Percentiles rank a stretch among this genome's conserved stretches.
These are phyloP conservation scores for Epinotia bilunana DNA, from an alignment of 2,888 invertebrate species.

Conservation along the genomic window DNA sequence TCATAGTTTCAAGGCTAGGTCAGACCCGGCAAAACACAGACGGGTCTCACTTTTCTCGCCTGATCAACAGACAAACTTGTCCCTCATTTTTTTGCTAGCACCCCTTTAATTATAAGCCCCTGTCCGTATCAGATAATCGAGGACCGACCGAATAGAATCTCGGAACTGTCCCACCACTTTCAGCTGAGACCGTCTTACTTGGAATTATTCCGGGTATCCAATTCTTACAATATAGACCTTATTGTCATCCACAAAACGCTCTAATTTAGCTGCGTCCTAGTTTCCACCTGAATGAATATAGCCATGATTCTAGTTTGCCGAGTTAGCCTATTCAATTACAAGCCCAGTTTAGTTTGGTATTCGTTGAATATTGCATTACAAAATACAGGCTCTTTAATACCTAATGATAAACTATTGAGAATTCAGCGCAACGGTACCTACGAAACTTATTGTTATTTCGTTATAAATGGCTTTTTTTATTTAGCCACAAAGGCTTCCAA, in stretches of 20 bases:
- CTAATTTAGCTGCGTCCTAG: neutral
- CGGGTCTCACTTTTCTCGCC: no score
- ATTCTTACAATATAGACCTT: neutral
- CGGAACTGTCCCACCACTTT: constrained; percentile 29
- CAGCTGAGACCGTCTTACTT: constrained; percentile 2
- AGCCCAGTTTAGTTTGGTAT: constrained; percentile 4
- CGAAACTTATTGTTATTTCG: no score
- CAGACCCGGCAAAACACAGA: no score
- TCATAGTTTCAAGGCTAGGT: no score
- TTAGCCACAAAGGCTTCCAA: neutral
- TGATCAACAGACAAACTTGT: no score
- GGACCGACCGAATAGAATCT: constrained; percentile 25
- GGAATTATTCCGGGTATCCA: neutral
- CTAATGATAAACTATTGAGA: neutral
- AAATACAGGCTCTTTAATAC: neutral
- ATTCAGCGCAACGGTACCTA: no score
- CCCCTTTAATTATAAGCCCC: neutral
- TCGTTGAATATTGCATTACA: neutral
- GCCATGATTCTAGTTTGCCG: constrained; percentile 11
- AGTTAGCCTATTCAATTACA: constrained; percentile 15
- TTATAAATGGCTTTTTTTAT: no score
- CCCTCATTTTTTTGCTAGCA: neutral
- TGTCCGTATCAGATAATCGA: constrained; percentile 2
- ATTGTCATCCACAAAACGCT: neutral
- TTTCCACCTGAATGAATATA: constrained; percentile 15